Conservation (phyloP, 2,113 vertebrate species). For the Neodontobutis hainanensis region DNA sequence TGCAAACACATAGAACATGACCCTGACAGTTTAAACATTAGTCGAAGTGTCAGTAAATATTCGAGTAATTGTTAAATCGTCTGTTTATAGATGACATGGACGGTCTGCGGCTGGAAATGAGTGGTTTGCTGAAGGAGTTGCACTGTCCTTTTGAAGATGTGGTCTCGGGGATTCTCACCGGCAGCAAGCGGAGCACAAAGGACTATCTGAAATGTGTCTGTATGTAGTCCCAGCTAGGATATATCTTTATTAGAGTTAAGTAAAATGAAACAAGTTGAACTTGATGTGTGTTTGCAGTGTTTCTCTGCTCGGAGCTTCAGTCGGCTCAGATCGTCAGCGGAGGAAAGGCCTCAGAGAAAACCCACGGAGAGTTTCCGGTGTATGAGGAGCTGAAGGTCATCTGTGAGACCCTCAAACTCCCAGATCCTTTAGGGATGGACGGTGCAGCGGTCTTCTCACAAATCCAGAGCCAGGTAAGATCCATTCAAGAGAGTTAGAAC, state of each 20-base stretch:
- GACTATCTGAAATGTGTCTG: slow-evolving; percentile 88
- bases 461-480: slow-evolving; percentile 85
- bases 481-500: too few relatives aligned
- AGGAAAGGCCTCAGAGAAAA: slow-evolving; percentile 68
- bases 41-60: too few relatives aligned
- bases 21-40: not conserved
- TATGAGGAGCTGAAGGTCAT: slow-evolving; percentile 82
- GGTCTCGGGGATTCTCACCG: slow-evolving; percentile 83
- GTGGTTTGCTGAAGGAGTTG: slow-evolving; percentile 90
- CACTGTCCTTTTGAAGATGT: slow-evolving; percentile 84
- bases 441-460: slow-evolving; percentile 73
- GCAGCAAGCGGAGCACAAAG: slow-evolving; percentile 76
- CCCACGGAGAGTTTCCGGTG: slow-evolving; percentile 68
- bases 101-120: slow-evolving; percentile 86
- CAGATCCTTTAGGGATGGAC: slow-evolving; percentile 74
- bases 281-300: slow-evolving; percentile 78
- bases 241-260: too few relatives aligned
- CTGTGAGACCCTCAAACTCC: slow-evolving; percentile 79
- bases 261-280: not conserved
- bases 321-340: slow-evolving; percentile 85
- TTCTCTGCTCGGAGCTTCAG: slow-evolving; percentile 94
- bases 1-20: not conserved
- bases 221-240: slow-evolving; percentile 69
- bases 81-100: slow-evolving; percentile 80
- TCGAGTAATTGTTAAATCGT: not conserved